These are phyloP conservation scores for Gymnarchus niloticus DNA, from an alignment of 2,113 vertebrate genomes.

Conservation along the genomic window DNA sequence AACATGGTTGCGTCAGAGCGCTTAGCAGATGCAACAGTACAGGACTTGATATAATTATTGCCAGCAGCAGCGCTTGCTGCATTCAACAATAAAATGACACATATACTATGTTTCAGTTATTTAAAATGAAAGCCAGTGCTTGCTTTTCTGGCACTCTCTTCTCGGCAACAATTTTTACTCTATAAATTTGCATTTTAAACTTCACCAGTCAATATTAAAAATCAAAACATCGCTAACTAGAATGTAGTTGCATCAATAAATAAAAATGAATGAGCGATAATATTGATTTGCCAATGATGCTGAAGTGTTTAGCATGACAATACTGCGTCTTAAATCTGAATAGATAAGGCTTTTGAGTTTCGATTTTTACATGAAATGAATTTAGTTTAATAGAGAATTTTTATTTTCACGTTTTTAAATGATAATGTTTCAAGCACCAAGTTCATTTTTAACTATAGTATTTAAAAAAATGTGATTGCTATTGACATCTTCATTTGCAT, in stretches of 20 bases:
- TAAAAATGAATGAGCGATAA: background rate
- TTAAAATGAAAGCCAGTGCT: background rate
- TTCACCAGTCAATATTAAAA: background rate
- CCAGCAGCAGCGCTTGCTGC: background rate
- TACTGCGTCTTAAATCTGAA: background rate
- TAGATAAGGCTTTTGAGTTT: background rate
- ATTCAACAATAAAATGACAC: background rate
- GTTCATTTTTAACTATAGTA: background rate
- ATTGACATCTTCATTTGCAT: background rate
- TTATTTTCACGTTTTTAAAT: background rate
- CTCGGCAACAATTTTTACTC: background rate
- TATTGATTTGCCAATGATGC: background rate
- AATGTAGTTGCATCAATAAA: background rate
- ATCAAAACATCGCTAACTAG: background rate
- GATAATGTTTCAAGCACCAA: background rate
- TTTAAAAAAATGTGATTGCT: no score
- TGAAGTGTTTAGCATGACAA: background rate
- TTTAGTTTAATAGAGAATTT: background rate
- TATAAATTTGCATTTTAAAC: background rate
- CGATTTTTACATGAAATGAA: background rate
- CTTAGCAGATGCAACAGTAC: background rate
- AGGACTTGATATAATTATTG: background rate
- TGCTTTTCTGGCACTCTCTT: background rate
- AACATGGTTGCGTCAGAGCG: constrained; percentile 5
- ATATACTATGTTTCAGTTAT: background rate